Base-by-base conservation (phyloP, 2,797 vertebrate genomes). In the Pangasius larnaudii region DNA sequence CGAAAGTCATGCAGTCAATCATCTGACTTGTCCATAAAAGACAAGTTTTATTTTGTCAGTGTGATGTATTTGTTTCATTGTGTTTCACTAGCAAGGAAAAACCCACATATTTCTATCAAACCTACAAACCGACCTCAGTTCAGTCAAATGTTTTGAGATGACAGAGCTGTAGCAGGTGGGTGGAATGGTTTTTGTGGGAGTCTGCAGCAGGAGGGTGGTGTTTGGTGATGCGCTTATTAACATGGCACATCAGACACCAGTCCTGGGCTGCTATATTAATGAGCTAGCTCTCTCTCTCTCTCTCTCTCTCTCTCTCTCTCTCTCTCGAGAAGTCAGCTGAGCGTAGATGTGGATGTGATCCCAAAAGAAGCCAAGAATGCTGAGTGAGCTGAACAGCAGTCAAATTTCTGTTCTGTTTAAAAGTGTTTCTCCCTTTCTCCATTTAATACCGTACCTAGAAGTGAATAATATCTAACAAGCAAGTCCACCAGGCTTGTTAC, bases 41-140 rank as follows among this genome's bases (percentile, higher is more conserved):
- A 61, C 14, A 82, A 5, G 3, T 42, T 81, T 81, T 39, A 14
- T 80, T 79, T 56, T n/a, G 51, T 59, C 53, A 42, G 56, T 59
- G 9, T 59, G 53, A 39, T 80, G 49, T 77, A 79, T 79, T 36
- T 59, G 11, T 84, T 53, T 53, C 0, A 53, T 3, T 33, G 46
- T 84, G 65, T 71, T 84, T 69, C n/a, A 84, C 9, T 39, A 58
- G 53, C 78, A 39, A 39, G 10, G 5, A 58, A 58, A 81, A 81
- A 56, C 0, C 19, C 53, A 27, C 18, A 56, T 0, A 39, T 30
- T 56, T 33, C 16, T 78, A 36, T 36, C 3, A 36, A 58, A 11
- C 75, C 3, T 53, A 78, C 27, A 56, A 79, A 79, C 18, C 3
- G 0, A 36, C 16, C 53, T 58, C 24, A 51, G 7, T 24, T 27